Evolutionary conservation across 2,888 invertebrate species (phyloP).

Genomic region (Rhyacophila evoluta): DNA sequence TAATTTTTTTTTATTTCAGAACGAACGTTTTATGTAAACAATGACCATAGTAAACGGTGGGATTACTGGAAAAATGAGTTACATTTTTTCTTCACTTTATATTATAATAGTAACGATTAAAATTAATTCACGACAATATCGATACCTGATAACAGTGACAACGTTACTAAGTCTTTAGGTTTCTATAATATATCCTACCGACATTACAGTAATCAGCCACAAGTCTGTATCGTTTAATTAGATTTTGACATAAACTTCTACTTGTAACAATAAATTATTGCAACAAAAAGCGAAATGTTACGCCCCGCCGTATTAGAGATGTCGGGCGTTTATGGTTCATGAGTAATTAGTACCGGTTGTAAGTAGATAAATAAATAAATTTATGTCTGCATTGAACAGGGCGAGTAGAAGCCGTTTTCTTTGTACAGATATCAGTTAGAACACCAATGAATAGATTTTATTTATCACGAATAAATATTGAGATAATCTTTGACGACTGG

Average conservation of each 20-base stretch:
- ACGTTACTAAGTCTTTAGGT: too few species aligned
- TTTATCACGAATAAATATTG: not conserved
- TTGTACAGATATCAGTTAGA: conserved; percentile 20
- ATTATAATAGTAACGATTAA: too few species aligned
- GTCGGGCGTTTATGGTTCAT: conserved; percentile 25
- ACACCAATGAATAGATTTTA: not conserved
- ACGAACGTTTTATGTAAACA: too few species aligned
- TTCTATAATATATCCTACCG: too few species aligned
- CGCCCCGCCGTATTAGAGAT: not conserved
- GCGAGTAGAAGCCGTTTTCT: conserved; percentile 10
- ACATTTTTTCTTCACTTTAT: too few species aligned
- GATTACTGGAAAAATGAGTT: too few species aligned
- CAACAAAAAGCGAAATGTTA: not conserved
- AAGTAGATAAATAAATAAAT: conserved; percentile 29
- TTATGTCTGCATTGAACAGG: conserved; percentile 27
- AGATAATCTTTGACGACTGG: not conserved
- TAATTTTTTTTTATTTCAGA: too few species aligned
- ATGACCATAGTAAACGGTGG: too few species aligned
- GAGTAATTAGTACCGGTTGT: conserved; percentile 30
- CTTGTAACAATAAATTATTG: not conserved
- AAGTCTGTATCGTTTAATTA: not conserved
- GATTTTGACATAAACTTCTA: not conserved
- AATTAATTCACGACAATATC: too few species aligned
- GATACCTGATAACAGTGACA: too few species aligned
- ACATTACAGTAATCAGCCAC: not conserved